Base-by-base conservation (phyloP, 2,888 invertebrate genomes). In the Chaetogeoica ovagalla region DNA sequence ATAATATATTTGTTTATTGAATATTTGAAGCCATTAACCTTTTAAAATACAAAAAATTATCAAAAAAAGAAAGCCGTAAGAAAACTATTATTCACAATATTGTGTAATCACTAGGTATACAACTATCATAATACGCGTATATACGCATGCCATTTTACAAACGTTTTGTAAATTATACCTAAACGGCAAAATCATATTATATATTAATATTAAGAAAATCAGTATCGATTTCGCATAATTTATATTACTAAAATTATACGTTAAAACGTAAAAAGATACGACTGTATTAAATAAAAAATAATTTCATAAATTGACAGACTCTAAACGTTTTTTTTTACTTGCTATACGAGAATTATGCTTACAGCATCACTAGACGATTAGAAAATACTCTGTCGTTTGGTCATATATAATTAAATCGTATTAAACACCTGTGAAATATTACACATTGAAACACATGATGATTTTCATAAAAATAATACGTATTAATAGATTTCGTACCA, bases 171-270 rank as follows among this genome's bases (percentile, higher is more conserved):
- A 63, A 52, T 52, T 37, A 23, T 73, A 63, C 19, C 30, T 30
- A 69, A 23, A 69, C 19, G 30, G 30, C 30, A 2, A 2, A 30
- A 30, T 30, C 30, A 30, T 43, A 43, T 43, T 7, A 9, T 48
- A 48, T 48, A 48, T 9, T 15, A 73, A 55, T 7, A 55, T 55
- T 72, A 62, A 37, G n/a, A 52, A 63, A 63, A 73, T 73, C n/a
- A 62, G 30, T 48, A 72, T 60, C 43, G 57, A 72, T 60, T 43
- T 37, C 59, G 7, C 19, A 19, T 55, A 23, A 60, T 23, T 21
- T 60, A 60, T 4, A 15, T 60, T 23, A 21, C 60, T 52, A 30
- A 37, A 63, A 21, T 73, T 73, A n/a, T n/a, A n/a, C n/a, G n/a
- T n/a, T n/a, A n/a, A n/a, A n/a, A n/a, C 73, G 23, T 39, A 1